These are phyloP conservation scores for Drosophila trichaetosa DNA, from an alignment of 2,888 invertebrate genomes.

Conservation along the genomic window DNA sequence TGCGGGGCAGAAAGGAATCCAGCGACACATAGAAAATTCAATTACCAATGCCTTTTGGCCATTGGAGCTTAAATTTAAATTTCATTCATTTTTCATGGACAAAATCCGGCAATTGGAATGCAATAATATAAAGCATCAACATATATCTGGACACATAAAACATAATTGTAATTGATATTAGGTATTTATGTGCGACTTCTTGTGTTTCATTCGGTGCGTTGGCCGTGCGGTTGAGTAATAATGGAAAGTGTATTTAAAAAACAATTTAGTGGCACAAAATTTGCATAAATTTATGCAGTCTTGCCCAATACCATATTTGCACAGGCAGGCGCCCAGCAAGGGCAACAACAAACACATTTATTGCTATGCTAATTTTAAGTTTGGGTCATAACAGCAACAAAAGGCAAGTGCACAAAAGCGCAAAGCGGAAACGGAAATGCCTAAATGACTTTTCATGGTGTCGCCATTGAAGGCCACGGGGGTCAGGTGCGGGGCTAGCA, in stretches of 20 bases:
- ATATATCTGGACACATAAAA: conserved; percentile 36
- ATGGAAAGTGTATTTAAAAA: conserved; percentile 79
- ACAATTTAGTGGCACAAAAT: conserved; percentile 71
- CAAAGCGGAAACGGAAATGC: conserved; percentile 77
- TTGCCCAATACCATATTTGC: conserved; percentile 38
- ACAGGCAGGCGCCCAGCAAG: conserved; percentile 15
- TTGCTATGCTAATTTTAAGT: conserved; percentile 77
- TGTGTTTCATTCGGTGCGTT: conserved; percentile 24
- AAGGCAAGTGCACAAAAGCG: conserved; percentile 74
- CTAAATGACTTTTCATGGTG: conserved; percentile 79
- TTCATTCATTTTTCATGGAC: conserved; percentile 14
- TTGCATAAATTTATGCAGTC: conserved; percentile 73
- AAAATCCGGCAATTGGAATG: not conserved
- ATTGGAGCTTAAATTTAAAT: conserved; percentile 15
- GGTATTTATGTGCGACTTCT: conserved; percentile 16
- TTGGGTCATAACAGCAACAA: conserved; percentile 58
- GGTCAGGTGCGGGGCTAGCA: not conserved
- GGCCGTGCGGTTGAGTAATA: conserved; percentile 49
- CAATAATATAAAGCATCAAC: not conserved
- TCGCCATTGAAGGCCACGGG: conserved; percentile 36
- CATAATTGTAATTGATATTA: conserved; percentile 49
- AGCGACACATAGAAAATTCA: conserved; percentile 31
- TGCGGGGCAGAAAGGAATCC: conserved; percentile 27
- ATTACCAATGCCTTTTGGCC: conserved; percentile 47
- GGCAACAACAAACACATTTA: conserved; percentile 62